Evolutionary conservation across 2,797 vertebrate species (phyloP).

Genomic region (Brachyrhaphis roseni): DNA sequence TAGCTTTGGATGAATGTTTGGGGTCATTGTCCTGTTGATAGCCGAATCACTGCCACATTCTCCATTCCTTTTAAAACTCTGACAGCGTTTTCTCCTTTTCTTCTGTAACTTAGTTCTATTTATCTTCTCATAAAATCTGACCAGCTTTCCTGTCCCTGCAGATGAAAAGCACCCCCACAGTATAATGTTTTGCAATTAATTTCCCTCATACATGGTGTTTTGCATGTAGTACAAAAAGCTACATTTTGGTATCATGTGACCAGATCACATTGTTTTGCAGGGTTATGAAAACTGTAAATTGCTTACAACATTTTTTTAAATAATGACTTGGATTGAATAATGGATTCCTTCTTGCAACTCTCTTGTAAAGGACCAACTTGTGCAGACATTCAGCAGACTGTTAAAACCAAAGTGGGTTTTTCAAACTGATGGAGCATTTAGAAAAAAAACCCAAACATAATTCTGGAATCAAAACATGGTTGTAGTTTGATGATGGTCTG

Average conservation of each 20-base stretch:
- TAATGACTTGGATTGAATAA: not conserved
- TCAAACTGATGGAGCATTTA: too few relatives aligned
- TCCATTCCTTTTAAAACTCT: not conserved
- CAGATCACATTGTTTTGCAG: not conserved
- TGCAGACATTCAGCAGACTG: not conserved
- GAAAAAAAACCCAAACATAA: too few relatives aligned
- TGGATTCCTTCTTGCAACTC: not conserved
- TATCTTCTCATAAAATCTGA: not conserved
- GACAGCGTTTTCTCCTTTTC: not conserved
- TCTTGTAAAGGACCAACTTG: not conserved
- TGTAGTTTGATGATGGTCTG: not conserved
- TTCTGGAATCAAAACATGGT: too few relatives aligned
- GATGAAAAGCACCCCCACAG: not conserved
- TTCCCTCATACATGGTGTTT: not conserved
- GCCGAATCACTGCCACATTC: not conserved
- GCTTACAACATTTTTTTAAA: not conserved
- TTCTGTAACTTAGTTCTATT: not conserved
- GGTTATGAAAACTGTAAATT: not conserved
- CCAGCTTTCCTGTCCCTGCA: not conserved
- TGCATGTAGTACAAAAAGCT: not conserved
- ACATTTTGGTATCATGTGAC: not conserved
- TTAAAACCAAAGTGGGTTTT: too few relatives aligned
- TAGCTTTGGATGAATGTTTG: not conserved
- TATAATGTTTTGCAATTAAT: not conserved
- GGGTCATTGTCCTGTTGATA: not conserved